Conservation (phyloP, 1,140 invertebrate genomes). For the Tetramorium alpestre region DNA sequence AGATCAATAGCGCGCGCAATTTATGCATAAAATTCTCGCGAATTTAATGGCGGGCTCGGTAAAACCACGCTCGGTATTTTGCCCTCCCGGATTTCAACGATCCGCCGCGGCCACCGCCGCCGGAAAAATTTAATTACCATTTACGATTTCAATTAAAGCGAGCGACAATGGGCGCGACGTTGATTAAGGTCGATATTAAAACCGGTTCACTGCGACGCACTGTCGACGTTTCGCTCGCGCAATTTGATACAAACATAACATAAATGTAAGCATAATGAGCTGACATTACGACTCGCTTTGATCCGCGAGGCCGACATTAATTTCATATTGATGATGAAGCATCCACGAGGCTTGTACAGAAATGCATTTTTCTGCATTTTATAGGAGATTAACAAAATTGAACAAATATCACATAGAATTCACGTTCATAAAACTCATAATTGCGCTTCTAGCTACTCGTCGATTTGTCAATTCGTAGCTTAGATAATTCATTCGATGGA, state of each 20-base stretch:
- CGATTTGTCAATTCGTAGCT: neutral
- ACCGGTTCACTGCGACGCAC: slow-evolving; percentile 17
- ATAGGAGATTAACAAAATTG: neutral
- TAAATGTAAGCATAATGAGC: slow-evolving; percentile 31
- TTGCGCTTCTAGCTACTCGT: neutral
- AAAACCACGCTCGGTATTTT: slow-evolving; percentile 29
- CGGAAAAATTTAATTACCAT: slow-evolving; percentile 60
- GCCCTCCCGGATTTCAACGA: slow-evolving; percentile 30
- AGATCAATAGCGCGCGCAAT: slow-evolving; percentile 59
- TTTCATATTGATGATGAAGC: neutral
- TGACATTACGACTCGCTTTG: slow-evolving; percentile 29
- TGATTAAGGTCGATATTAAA: slow-evolving; percentile 59
- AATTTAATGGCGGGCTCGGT: slow-evolving; percentile 12
- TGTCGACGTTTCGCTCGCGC: slow-evolving; percentile 11
- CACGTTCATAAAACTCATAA: neutral
- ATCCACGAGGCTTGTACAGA: neutral
- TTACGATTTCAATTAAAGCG: slow-evolving; percentile 60
- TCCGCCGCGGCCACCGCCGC: slow-evolving; percentile 9
- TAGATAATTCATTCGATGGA: neutral
- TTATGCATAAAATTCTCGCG: slow-evolving; percentile 32
- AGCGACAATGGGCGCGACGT: slow-evolving; percentile 49
- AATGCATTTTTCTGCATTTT: neutral
- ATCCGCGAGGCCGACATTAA: neutral
- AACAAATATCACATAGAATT: neutral
- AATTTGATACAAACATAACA: slow-evolving; percentile 29